Conservation (phyloP, 2,888 invertebrate genomes). For the Stenurella melanura region DNA sequence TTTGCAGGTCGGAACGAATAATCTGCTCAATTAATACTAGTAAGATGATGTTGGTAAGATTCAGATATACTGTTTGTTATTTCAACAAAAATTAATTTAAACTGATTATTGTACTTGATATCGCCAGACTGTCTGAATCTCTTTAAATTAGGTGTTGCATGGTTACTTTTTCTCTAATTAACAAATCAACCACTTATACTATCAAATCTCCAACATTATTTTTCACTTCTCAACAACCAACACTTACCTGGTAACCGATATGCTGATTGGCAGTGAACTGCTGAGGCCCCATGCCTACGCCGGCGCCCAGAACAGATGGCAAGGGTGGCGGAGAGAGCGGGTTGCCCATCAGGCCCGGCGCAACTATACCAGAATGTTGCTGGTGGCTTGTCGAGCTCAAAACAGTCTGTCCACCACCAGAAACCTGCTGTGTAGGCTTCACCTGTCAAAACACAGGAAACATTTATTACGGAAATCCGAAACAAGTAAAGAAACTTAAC, state of each 20-base stretch:
- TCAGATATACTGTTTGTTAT: no score
- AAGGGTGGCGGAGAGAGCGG: constrained; percentile 78
- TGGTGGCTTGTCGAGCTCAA: constrained; percentile 66
- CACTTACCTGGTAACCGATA: constrained; percentile 82
- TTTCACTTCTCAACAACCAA: no score
- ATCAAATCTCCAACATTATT: no score
- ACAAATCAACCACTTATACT: no score
- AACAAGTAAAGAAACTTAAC: not conserved
- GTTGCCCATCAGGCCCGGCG: constrained; percentile 71
- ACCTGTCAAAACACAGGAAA: constrained; percentile 74
- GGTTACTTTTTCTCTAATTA: no score
- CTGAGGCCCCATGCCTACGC: constrained; percentile 75
- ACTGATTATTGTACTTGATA: no score
- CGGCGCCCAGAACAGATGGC: constrained; percentile 71
- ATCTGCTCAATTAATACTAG: no score
- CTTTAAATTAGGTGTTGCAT: no score
- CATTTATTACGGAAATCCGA: not conserved
- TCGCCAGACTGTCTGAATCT: no score
- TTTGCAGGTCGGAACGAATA: no score
- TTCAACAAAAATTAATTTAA: no score
- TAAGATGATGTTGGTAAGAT: no score
- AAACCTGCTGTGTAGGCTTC: constrained; percentile 88
- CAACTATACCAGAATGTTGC: constrained; percentile 70
- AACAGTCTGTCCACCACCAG: constrained; percentile 50
- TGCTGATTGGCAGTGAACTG: constrained; percentile 78